Base-by-base conservation (phyloP, 2,797 vertebrate genomes). In the Cephalopachus bancanus region DNA sequence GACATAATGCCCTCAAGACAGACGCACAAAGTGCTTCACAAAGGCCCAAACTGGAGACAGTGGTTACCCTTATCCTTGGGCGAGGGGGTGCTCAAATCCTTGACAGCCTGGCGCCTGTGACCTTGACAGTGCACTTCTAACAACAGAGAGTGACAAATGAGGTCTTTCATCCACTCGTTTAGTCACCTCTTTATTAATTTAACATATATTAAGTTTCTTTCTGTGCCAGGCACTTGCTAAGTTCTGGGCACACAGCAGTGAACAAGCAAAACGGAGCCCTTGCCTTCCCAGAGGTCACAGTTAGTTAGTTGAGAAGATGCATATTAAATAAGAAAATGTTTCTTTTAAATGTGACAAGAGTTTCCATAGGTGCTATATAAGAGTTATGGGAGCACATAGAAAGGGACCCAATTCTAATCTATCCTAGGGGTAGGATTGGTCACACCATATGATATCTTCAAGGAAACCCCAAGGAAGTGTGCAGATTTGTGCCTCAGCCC, bases 91-190 rank as follows among this genome's bases (percentile, higher is more conserved):
- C 22, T 90, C 17, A 15, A 33, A 51, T 51, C 10, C 33, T 51
- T 65, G 28, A 57, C 7, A 62, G 37, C 55, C 33, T 69, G 83
- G 69, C n/a, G 6, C 20, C 84, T 55, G 10, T 89, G 78, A 17
- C 10, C 71, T 71, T 60, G 64, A 88, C 4, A 14, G 51, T 19
- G 17, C 7, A 49, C 65, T 59, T 93, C 74, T 89, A 15, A 87
- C 92, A 90, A 57, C 15, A 89, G n/a, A 91, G 8, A 53, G 65
- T 80, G 72, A 93, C 26, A 57, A 69, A 88, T 80, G 44, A 74
- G 67, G 30, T 0, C 59, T 87, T 33, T 69, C 79, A 74, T 15
- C 49, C 55, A 71, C 33, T 75, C 44, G 75, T 75, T 85, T 81
- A 69, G 37, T 65, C 28, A 71, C 4, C 37, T 88, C 53, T 71